Base-by-base conservation (phyloP, 2,888 invertebrate genomes). In the Dyspetes luteomarginatus region DNA sequence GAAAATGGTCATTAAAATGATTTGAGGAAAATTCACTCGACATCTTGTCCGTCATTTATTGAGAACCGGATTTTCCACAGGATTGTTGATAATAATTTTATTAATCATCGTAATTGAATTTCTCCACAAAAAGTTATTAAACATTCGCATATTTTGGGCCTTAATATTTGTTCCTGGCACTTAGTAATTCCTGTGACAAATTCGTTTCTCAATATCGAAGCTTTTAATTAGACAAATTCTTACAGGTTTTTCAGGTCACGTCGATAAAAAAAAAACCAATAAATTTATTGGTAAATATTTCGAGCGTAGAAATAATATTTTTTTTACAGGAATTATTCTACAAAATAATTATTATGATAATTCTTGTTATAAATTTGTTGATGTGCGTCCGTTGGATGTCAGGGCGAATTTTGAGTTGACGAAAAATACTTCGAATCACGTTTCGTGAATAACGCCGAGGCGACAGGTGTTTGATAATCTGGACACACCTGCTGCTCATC, bases 381-480 rank as follows among this genome's bases (percentile, higher is more conserved):
- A 19, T 26, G 36, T 41, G 26, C 36, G 28, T 50, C 30, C 55
- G 56, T 74, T 7, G 65, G 71, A 52, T 19, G 64, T 3, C 64
- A 50, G 64, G 28, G 36, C 45, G 41, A 69, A 41, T 65, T 50
- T 69, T 50, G 55, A 19, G 7, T 17, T 45, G 28, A 1, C 41
- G 62, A 36, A 19, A 80, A 55, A 80, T 30, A 50, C 45, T 62
- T 64, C 65, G 56, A 28, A 24, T 43, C 50, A 41, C 75, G 43
- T 55, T 43, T 22, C 28, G 36, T 48, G 52, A 22, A 15, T 36
- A 58, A 19, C 50, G 52, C 28, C 52, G 45, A 36, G 41, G 55
- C 52, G 76, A 79, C 84, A 84, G 84, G 78, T 84, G 82, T 71
- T 78, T 22, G 22, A 64, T 64, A 80, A 75, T 81, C 80, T 75